These are phyloP conservation scores for Augochlora pura DNA, from an alignment of 1,140 invertebrate species.

Conservation along the genomic window DNA sequence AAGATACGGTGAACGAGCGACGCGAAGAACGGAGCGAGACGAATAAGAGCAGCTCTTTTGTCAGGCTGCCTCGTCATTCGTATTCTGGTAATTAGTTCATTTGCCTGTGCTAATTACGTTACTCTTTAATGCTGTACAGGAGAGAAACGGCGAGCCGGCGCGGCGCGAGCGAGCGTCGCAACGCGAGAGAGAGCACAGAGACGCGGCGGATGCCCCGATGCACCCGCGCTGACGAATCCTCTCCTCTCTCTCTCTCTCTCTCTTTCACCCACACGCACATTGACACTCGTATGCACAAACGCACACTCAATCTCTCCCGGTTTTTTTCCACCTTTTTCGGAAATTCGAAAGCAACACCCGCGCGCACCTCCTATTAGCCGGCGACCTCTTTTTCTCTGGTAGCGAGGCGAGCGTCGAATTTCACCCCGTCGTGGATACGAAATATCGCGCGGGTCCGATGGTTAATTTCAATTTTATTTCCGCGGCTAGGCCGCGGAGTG, in stretches of 20 bases:
- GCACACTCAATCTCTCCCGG: too few relatives aligned
- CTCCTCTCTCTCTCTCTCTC: background rate
- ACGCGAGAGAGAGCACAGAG: conserved; percentile 13
- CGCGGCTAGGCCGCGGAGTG: background rate
- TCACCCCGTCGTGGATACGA: conserved; percentile 3
- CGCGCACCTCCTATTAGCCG: conserved; percentile 17
- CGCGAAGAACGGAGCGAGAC: conserved; percentile 29
- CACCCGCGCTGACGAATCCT: background rate
- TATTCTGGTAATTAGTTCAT: conserved; percentile 79
- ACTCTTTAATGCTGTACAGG: conserved; percentile 68
- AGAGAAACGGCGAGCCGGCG: conserved; percentile 41
- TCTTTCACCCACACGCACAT: too few relatives aligned
- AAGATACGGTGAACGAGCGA: conserved; percentile 29
- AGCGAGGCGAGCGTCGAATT: conserved; percentile 13
- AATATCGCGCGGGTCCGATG: background rate
- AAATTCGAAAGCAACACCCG: conserved; percentile 42
- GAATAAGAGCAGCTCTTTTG: conserved; percentile 64
- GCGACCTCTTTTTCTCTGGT: conserved; percentile 10
- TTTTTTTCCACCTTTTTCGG: conserved; percentile 12
- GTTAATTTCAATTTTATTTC: conserved; percentile 2
- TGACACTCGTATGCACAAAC: too few relatives aligned
- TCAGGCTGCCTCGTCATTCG: conserved; percentile 71
- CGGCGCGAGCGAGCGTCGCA: background rate
- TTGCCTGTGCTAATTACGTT: conserved; percentile 77
- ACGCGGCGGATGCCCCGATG: background rate